A percentile compares a stretch with the other conserved stretches of the same genome.
These are phyloP conservation scores for Capitella teleta DNA, from an alignment of 1,140 invertebrate genomes.

Conservation along the genomic window DNA sequence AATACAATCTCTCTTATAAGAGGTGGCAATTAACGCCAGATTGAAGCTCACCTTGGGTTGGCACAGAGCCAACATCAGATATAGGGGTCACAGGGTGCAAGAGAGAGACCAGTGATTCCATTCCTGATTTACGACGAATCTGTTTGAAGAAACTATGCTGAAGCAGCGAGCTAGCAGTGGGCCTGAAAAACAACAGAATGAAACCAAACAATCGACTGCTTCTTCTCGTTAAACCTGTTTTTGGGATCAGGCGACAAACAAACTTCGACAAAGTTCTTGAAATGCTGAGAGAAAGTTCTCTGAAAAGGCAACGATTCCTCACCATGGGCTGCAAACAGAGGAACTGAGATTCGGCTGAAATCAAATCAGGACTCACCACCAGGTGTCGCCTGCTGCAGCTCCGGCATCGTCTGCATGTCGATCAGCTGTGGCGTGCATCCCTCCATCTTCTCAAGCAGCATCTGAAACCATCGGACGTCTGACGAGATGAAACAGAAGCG, in stretches of 20 bases:
- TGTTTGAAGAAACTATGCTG: conserved; percentile 65
- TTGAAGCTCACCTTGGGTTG: too few species aligned
- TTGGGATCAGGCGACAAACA: conserved; percentile 57
- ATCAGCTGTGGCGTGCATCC: conserved; percentile 64
- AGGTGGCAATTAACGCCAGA: too few species aligned
- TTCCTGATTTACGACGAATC: background rate
- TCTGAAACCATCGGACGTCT: conserved; percentile 32
- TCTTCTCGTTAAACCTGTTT: conserved; percentile 42
- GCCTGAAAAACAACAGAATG: conserved; percentile 10
- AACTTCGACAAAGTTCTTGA: conserved; percentile 62
- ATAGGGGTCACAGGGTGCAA: conserved; percentile 1
- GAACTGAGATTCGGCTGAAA: background rate
- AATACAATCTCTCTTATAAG: too few species aligned
- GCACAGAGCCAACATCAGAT: too few species aligned
- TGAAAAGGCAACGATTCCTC: conserved; percentile 15
- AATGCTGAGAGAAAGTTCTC: conserved; percentile 57
- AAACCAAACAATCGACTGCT: background rate
- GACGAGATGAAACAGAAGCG: background rate
- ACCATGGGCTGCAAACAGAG: background rate
- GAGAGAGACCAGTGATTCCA: background rate
- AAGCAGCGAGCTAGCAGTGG: conserved; percentile 44
- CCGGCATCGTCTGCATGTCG: conserved; percentile 54
- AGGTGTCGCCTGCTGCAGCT: background rate
- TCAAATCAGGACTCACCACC: background rate
- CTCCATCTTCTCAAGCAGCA: conserved; percentile 78